These are phyloP conservation scores for Triplophysa tibetana DNA, from an alignment of 2,113 vertebrate species.

Conservation along the genomic window DNA sequence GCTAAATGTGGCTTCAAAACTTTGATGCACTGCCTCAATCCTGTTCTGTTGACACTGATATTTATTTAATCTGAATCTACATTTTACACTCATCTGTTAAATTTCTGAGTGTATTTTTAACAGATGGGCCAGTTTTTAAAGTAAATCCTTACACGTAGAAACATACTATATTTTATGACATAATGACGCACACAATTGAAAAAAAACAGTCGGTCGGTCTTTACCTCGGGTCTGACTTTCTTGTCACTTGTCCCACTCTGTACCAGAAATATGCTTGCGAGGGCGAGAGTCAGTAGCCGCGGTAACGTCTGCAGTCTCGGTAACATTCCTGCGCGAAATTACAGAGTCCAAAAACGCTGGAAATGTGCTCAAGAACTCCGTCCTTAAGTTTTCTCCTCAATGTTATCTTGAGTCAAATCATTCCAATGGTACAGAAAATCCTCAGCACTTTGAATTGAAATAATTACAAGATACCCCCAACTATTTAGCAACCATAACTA, in stretches of 20 bases:
- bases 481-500: background rate
- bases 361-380: slow-evolving; percentile 5
- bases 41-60: slow-evolving; percentile 5
- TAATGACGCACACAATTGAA: background rate
- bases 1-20: background rate
- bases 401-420: slow-evolving; percentile 5
- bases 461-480: background rate
- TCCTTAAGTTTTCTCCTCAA: background rate
- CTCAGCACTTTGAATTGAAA: background rate
- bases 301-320: slow-evolving; percentile 46
- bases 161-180: background rate
- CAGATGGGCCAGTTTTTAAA: background rate
- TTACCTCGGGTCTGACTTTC: slow-evolving; percentile 73
- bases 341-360: slow-evolving; percentile 7
- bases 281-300: slow-evolving; percentile 57
- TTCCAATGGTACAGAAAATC: slow-evolving; percentile 8
- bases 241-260: slow-evolving; percentile 63
- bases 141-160: slow-evolving; percentile 3
- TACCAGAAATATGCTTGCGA: slow-evolving; percentile 62
- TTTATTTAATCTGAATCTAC: background rate
- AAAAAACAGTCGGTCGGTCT: slow-evolving; percentile 13
- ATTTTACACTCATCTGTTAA: background rate
- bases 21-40: background rate
- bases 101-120: too few species aligned
- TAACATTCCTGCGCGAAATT: slow-evolving; percentile 64